These are phyloP conservation scores for Okapia johnstoni DNA, from an alignment of 2,113 vertebrate genomes.

Conservation along the genomic window DNA sequence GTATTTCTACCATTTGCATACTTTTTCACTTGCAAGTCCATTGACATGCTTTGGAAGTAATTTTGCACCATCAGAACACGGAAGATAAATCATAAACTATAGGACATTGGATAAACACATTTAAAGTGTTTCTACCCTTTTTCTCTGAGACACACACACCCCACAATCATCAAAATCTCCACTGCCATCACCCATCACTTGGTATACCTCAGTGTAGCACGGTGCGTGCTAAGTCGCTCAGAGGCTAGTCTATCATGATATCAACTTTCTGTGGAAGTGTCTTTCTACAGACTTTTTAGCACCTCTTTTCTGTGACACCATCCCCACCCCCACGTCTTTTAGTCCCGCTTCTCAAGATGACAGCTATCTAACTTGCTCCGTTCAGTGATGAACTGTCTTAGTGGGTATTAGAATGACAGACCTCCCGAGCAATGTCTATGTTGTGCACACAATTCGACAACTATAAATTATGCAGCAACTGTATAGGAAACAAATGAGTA, in stretches of 20 bases:
- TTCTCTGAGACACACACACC: not conserved
- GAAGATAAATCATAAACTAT: not conserved
- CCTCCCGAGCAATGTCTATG: not conserved
- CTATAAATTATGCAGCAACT: not conserved
- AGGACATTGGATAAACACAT: not conserved
- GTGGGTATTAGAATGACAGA: not conserved
- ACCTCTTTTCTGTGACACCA: not conserved
- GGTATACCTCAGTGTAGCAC: not conserved
- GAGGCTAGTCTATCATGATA: not conserved
- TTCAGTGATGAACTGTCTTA: not conserved
- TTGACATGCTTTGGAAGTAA: not conserved
- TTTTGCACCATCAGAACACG: not conserved
- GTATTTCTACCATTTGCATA: not conserved
- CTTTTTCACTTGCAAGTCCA: not conserved
- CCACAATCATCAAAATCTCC: not conserved
- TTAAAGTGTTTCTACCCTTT: not conserved
- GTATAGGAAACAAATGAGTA: not conserved
- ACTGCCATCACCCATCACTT: not conserved
- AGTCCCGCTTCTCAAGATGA: not conserved
- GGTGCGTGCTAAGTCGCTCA: not conserved
- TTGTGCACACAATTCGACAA: not conserved
- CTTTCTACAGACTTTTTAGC: not conserved
- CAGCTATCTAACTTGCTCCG: not conserved
- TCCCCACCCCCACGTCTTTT: not conserved
- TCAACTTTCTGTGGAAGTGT: not conserved